Evolutionary conservation across 2,797 vertebrate species (phyloP).

Genomic region (Oreochromis mossambicus): DNA sequence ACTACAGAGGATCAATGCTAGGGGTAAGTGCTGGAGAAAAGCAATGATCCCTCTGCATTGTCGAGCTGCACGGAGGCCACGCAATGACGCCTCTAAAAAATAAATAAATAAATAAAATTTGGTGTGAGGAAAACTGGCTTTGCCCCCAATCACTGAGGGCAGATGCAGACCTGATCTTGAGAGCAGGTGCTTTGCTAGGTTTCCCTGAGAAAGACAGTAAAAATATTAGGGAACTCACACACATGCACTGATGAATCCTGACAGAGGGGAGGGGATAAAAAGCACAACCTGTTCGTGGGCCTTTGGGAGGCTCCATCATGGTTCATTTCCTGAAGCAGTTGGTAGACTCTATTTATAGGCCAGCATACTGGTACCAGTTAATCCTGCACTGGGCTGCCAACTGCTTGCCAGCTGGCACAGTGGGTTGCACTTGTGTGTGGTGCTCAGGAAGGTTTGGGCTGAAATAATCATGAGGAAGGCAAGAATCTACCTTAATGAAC

Average conservation of each 20-base stretch:
- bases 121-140: conserved; percentile 14
- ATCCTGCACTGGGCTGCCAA: conserved; percentile 74
- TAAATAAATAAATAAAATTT: neutral
- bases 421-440: conserved; percentile 47
- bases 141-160: conserved; percentile 7
- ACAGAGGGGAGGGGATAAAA: conserved; percentile 63
- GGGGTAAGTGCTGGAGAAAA: conserved; percentile 50
- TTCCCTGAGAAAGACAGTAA: conserved; percentile 16
- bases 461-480: conserved; percentile 41
- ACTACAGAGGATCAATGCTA: conserved; percentile 59
- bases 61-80: conserved; percentile 13
- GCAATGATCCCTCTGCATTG: conserved; percentile 39
- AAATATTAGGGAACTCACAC: conserved; percentile 35
- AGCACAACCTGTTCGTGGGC: conserved; percentile 71
- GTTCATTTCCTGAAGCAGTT: conserved; percentile 78
- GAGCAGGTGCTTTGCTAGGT: conserved; percentile 10
- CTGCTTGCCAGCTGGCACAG: conserved; percentile 71
- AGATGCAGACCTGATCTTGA: neutral
- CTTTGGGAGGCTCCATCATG: conserved; percentile 72
- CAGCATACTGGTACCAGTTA: conserved; percentile 75
- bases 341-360: conserved; percentile 76
- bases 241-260: conserved; percentile 34
- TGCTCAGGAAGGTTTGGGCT: conserved; percentile 41
- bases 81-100: neutral
- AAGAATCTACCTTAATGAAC: conserved; percentile 44